A percentile compares a stretch with the other conserved stretches of the same genome.
These are phyloP conservation scores for Calliphora vicina DNA, from an alignment of 1,140 invertebrate genomes.

Conservation along the genomic window DNA sequence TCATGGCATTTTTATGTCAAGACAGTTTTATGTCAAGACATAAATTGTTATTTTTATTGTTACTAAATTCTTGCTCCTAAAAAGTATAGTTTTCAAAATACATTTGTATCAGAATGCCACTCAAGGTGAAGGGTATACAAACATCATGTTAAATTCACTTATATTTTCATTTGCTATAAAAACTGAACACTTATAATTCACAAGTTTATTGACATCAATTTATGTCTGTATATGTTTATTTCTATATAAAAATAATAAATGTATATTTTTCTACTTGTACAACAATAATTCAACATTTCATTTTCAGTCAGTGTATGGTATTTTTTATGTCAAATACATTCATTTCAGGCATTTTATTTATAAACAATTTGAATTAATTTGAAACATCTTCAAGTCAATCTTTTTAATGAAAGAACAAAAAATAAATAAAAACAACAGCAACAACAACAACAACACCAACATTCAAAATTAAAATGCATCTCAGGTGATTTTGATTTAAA, in stretches of 20 bases:
- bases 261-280: neutral
- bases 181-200: neutral
- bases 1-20: neutral
- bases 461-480: conserved; percentile 12
- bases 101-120: too few relatives aligned
- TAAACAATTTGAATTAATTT: neutral
- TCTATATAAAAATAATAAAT: too few relatives aligned
- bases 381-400: conserved; percentile 6
- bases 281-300: neutral
- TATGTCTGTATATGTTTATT: too few relatives aligned
- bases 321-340: neutral
- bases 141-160: neutral
- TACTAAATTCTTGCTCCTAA: too few relatives aligned
- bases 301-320: too few relatives aligned
- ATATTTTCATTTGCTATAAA: neutral
- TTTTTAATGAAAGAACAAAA: neutral
- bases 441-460: too few relatives aligned
- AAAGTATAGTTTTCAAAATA: too few relatives aligned
- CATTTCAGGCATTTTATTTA: neutral
- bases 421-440: too few relatives aligned
- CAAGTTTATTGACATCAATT: neutral
- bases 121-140: too few relatives aligned
- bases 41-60: too few relatives aligned
- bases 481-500: neutral
- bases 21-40: too few relatives aligned